Evolutionary conservation across 2,113 vertebrate genomes (phyloP), one percentile per base, ranked within the genome.

Genomic region (Cervus canadensis): DNA sequence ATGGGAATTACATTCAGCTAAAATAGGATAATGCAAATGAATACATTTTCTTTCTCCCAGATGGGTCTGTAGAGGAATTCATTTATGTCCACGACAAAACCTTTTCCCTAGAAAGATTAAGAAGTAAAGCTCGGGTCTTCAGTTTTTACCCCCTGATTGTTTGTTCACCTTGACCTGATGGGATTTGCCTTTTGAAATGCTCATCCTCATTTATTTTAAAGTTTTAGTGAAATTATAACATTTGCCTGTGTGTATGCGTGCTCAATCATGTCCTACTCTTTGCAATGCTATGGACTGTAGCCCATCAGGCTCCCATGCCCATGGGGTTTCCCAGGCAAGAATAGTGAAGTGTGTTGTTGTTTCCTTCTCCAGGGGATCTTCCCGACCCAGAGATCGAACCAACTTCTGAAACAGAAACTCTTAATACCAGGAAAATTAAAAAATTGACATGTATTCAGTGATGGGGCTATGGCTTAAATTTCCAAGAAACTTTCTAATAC

Each of bases 101-200:
- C 43, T 89, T 84, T 59, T 59, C 93, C 87, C 56, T n/a, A 30
- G 78, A 91, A 87, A 89, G 33, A 50, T 2, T n/a, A 94, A 57
- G 5, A 40, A 94, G 57, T 26, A 76, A 96, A 79, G 6, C 5
- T 9, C 7, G 56, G 8, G 23, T 11, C 87, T 90, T 96, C 21
- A 3, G 26, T 57, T 94, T 88, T 91, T 50, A 23, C 76, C 52
- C 11, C 12, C 45, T 74, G 13, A 40, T 78, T 10, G 7, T 91
- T 92, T 79, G 76, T 85, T 71, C 25, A 62, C 71, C 56, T 95
- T 86, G 50, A 71, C 2, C 3, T 0, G 2, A 87, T 71, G 30
- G 45, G 52, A 81, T 60, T 30, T 57, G 67, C 43, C 52, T 67
- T 89, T 74, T 83, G 79, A 98, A 96, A 94, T 89, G 40, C 19